A percentile compares a stretch with the other conserved stretches of the same genome.
Evolutionary conservation across 2,888 invertebrate genomes (phyloP).

Genomic region (Dusona sp.): DNA sequence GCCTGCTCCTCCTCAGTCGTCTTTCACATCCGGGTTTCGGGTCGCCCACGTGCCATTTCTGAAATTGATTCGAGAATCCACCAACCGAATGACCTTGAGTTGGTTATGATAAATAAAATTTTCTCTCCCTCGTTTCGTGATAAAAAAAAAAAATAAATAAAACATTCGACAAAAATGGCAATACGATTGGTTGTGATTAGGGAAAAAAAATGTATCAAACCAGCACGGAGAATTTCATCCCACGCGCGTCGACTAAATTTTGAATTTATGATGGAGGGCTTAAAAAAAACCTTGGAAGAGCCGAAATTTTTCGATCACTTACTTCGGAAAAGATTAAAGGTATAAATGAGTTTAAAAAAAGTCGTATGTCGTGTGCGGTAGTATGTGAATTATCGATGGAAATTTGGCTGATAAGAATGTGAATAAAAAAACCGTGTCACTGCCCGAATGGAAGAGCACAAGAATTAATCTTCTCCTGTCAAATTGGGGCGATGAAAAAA

Average conservation of each 20-base stretch:
- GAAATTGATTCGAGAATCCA: slow-evolving; percentile 56
- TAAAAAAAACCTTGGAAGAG: not conserved
- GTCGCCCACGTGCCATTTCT: slow-evolving; percentile 56
- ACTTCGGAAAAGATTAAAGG: not conserved
- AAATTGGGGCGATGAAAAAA: not conserved
- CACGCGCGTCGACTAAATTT: not conserved
- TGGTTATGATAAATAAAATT: slow-evolving; percentile 25
- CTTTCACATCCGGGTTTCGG: slow-evolving; percentile 43
- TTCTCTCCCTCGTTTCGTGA: not conserved
- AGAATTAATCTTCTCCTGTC: not conserved
- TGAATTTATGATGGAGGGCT: not conserved
- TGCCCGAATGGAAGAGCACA: not conserved
- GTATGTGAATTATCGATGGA: not conserved
- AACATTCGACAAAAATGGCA: slow-evolving; percentile 12
- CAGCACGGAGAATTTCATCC: not conserved
- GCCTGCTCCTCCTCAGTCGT: not conserved
- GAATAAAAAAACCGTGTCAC: not conserved
- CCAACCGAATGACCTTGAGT: slow-evolving; percentile 36
- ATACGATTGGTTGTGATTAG: not conserved
- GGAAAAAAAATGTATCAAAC: not conserved
- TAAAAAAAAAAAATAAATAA: not conserved
- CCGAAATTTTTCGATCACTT: not conserved
- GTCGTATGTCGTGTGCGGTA: not conserved
- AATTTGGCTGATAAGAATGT: not conserved
- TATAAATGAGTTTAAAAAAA: not conserved